These are phyloP conservation scores for Siphonodentalium dalli DNA, from an alignment of 2,888 invertebrate species.

Conservation along the genomic window DNA sequence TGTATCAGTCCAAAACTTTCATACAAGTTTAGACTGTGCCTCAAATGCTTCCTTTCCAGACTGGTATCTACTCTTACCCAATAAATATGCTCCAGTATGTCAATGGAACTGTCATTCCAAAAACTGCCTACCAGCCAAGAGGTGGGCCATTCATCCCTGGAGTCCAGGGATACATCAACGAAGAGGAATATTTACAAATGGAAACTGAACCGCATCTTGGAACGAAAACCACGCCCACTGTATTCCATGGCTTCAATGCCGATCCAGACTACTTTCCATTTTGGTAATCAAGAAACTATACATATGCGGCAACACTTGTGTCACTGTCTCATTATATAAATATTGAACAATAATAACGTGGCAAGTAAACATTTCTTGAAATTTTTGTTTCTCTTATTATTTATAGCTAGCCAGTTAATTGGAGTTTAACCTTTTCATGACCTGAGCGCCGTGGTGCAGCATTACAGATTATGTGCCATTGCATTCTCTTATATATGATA, in stretches of 20 bases:
- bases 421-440: too few relatives aligned
- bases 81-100: constrained; percentile 35
- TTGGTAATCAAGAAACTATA: constrained; percentile 42
- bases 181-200: constrained; percentile 30
- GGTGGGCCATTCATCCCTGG: constrained; percentile 27
- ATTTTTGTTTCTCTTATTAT: too few relatives aligned
- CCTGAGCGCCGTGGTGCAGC: too few relatives aligned
- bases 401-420: too few relatives aligned
- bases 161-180: constrained; percentile 30
- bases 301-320: constrained; percentile 33
- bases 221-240: constrained; percentile 32
- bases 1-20: too few relatives aligned
- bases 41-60: too few relatives aligned
- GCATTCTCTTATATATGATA: too few relatives aligned
- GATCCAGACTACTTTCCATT: constrained; percentile 35
- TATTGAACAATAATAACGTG: constrained; percentile 11
- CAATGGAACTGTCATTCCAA: constrained; percentile 31
- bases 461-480: too few relatives aligned
- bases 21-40: too few relatives aligned
- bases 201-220: constrained; percentile 34
- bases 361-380: too few relatives aligned
- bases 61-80: constrained; percentile 38
- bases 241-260: constrained; percentile 44
- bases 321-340: constrained; percentile 34
- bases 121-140: constrained; percentile 22